Base-by-base conservation (phyloP, 37 sponge, comb jelly and placozoan species). In the Theonella swinhoei region DNA sequence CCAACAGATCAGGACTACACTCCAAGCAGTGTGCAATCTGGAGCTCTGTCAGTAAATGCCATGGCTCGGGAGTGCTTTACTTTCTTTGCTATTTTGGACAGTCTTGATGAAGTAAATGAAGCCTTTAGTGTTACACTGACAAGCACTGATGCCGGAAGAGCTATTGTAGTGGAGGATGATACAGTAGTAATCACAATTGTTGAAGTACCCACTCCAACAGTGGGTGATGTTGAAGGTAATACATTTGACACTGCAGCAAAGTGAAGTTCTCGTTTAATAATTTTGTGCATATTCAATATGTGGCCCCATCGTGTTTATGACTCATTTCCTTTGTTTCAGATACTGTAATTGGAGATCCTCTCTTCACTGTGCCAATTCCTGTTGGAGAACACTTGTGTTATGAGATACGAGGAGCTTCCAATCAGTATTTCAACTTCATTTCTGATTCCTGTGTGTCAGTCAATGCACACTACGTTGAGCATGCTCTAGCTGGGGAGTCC, bases 401-500 rank as follows among this genome's bases (percentile, higher is more conserved):
- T 28, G 89, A 89, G 37, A 79, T 89, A 28, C 84, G 83, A 32
- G 89, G 89, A 20, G 40, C 65, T 5, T 54, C 43, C 7, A 40
- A 89, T 32, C 9, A 32, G 0, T 83, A 79, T 74, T 89, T 83
- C 70, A 89, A 89, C 80, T 65, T 83, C 32, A 38, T 89, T 36
- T 75, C 81, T n/a, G 89, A 89, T 33, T 29, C 78, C 31, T 83
- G 89, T 34, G 84, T 83, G 39, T 74, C 84, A 2, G 84, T 89
- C 67, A 89, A 78, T 22, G 89, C 84, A 3, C 84, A 47, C 63
- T 89, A 89, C 30, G 26, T 74, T 42, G n/a, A 58, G 0, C 29
- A 66, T 0, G 65, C 65, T 28, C 65, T 54, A 33, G 11, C 54
- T 7, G 54, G 54, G 11, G 54, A 47, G 54, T 17, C 54, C 14